phyloP scores from a whole-genome alignment of 2,797 vertebrate species.

The Manis pentadactyla region DNA sequence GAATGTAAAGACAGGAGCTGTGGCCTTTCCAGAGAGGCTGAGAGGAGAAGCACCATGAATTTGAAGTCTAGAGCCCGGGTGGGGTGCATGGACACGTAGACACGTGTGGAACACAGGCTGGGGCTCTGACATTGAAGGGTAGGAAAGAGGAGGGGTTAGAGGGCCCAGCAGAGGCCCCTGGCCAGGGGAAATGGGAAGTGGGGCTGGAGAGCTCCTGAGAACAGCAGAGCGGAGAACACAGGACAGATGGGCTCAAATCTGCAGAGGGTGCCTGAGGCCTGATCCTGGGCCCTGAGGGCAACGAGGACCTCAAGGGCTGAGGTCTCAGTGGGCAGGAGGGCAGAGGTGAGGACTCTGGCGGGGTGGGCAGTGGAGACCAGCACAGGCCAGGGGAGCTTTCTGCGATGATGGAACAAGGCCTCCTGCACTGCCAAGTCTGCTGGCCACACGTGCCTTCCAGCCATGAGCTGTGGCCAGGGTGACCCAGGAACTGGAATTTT shows the following conservation, averaged over 20 bases:
- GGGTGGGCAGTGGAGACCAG: not conserved
- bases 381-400: not conserved
- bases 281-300: not conserved
- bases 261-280: not conserved
- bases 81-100: not conserved
- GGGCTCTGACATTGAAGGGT: not conserved
- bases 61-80: not conserved
- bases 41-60: not conserved
- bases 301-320: not conserved
- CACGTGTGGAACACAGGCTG: not conserved
- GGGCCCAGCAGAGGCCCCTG: not conserved
- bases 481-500: not conserved
- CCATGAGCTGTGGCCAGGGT: not conserved
- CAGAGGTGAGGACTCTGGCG: not conserved
- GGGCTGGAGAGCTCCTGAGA: not conserved
- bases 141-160: not conserved
- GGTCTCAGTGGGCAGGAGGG: not conserved
- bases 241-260: too few species aligned
- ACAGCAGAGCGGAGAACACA: not conserved
- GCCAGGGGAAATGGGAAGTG: not conserved
- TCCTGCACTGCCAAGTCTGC: accelerated
- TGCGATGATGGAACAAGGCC: not conserved
- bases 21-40: not conserved
- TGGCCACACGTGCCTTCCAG: not conserved
- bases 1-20: not conserved